Evolutionary conservation across 1,140 invertebrate species (phyloP), one percentile per base, ranked within the genome.

Genomic region (Brachionus paranguensis): DNA sequence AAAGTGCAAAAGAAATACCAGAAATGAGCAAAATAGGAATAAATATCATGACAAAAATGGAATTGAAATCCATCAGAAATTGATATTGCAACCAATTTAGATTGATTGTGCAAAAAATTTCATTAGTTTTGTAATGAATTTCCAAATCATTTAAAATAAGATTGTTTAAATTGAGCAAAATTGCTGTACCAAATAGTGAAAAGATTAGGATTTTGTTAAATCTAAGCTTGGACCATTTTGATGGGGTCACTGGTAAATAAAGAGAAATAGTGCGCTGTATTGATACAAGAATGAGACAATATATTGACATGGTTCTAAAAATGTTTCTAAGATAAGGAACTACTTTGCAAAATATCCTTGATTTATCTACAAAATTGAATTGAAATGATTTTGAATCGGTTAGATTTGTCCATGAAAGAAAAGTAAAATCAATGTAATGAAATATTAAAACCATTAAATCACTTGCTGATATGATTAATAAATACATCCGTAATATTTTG

Each of bases 401-500:
- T 27, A 70, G 2, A 11, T 70, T 70, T 29, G 29, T 33, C 65
- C 65, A 70, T 70, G 65, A 70, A 11, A 24, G 20, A 70, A 70
- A 29, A 14, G 65, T 70, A 70, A 70, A 70, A 33, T 70, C 65
- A 70, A 70, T 70, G 29, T 70, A 70, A 37, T 70, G 65, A 14
- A 70, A 70, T 14, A 70, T 11, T 7, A 70, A 33, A 29, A 70
- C 29, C 2, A 70, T 14, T 14, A 70, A 70, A 37, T 70, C 29
- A 27, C 20, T 29, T 29, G 14, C 12, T 29, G 65, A 24, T 4
- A 70, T 24, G 6, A 70, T 70, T 33, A 70, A 5, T 14, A 70
- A 33, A 70, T 70, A 70, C 65, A 70, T 70, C 12, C 29, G 24
- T 70, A 70, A 14, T 27, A 70, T 70, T 33, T 33, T 70, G 1